Evolutionary conservation across 2,113 vertebrate genomes (phyloP).

Genomic region (Pituophis catenifer): DNA sequence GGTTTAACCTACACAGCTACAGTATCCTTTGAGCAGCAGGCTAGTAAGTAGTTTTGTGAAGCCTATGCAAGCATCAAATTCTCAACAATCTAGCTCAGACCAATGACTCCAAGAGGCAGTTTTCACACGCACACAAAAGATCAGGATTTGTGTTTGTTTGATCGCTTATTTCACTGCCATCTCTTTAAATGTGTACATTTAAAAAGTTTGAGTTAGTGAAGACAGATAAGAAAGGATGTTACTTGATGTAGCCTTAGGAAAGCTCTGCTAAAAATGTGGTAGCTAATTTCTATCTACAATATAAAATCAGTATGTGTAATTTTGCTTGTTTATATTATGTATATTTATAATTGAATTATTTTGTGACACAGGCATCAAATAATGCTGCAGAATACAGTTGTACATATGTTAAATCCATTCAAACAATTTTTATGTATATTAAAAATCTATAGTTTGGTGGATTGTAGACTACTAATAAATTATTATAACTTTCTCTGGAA

Average conservation of each 20-base stretch:
- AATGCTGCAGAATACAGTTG: slow-evolving; percentile 74
- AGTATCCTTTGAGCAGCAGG: slow-evolving; percentile 14
- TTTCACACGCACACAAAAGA: background rate
- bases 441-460: slow-evolving; percentile 65
- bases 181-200: slow-evolving; percentile 43
- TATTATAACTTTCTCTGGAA: slow-evolving; percentile 50
- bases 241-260: slow-evolving; percentile 39
- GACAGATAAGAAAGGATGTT: slow-evolving; percentile 25
- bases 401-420: slow-evolving; percentile 64
- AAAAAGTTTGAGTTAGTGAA: slow-evolving; percentile 38
- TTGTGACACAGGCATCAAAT: slow-evolving; percentile 73
- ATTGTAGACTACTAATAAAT: slow-evolving; percentile 69
- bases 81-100: slow-evolving; percentile 20
- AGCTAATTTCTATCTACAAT: slow-evolving; percentile 58
- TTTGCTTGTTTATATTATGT: slow-evolving; percentile 68
- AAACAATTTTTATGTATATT: slow-evolving; percentile 72
- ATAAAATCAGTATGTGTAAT: slow-evolving; percentile 59
- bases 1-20: fast-evolving
- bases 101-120: background rate
- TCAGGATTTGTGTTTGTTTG: background rate
- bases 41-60: background rate
- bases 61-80: slow-evolving; percentile 22
- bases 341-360: slow-evolving; percentile 69
- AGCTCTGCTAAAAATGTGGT: slow-evolving; percentile 47
- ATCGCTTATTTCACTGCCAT: slow-evolving; percentile 33